Evolutionary conservation across 2,888 invertebrate genomes (phyloP), one percentile per base, ranked within the genome.

Genomic region (Drosophila limbata): DNA sequence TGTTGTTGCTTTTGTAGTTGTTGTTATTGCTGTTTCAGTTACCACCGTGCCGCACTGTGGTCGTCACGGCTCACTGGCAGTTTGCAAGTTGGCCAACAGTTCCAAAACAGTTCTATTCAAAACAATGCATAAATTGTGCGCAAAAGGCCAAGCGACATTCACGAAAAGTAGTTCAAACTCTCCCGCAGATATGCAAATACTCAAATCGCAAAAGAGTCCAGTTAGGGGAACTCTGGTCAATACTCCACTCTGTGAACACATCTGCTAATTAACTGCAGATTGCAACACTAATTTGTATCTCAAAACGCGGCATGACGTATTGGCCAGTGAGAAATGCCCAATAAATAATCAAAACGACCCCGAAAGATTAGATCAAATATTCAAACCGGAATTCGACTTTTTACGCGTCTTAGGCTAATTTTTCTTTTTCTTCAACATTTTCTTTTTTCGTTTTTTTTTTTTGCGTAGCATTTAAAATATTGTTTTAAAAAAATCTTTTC

Each of bases 121-220:
- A 79, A 81, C 88, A 83, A 83, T 84, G 83, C 86, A 84, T 84
- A 84, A 88, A 79, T 85, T 88, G 84, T 77, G 70, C 69, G 79
- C 60, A 76, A 83, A 72, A 71, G 84, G 73, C 77, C 77, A 73
- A 66, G 56, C 77, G 70, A 87, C 79, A 79, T 81, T 76, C 63
- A 55, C 69, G 62, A 88, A 88, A 88, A 85, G 74, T 82, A 85
- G 88, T 79, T 82, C 88, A 88, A 82, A 79, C 68, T 72, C 64
- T 63, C 79, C 44, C 48, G 59, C 59, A 44, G 52, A 56, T 61
- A 71, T 66, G 73, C 70, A 77, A 77, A 80, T 70, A 37, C n/a
- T n/a, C 55, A 48, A 40, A 39, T 28, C 40, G 33, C 28, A 47
- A 48, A 33, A 35, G 45, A 35, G 35, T 33, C 13, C 19, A 10